Base-by-base conservation (phyloP, 2,888 invertebrate species). In the Laspeyria flexula region DNA sequence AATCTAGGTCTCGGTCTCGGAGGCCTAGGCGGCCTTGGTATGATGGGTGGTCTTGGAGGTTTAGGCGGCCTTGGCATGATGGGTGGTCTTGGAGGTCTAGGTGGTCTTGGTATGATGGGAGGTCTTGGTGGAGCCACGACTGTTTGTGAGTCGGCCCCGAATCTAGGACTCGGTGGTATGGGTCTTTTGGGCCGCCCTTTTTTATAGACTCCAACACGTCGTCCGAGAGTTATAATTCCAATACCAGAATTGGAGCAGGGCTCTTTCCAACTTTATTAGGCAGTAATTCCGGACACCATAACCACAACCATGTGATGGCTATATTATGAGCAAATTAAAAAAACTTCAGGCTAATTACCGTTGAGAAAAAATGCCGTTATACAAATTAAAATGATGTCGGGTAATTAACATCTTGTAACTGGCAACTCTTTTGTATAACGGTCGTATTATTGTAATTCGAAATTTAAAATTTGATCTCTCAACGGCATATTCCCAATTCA, bases 201-300 rank as follows among this genome's bases (percentile, higher is more conserved):
- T 81, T 77, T 82, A 71, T 83, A 73, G 75, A 60, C 40, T 62
- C 44, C 41, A 57, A 69, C 3, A 64, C 69, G 16, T 66, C 65
- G 25, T 71, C 65, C n/a, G 25, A 55, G 5, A 60, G 43, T 12
- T 38, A 10, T 33, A 54, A 18, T 3, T 55, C 31, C 6, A 53
- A 62, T 12, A 47, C 39, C 0, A 33, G 33, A 4, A 38, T 48
- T 15, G 55, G 59, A 51, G 56, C 48, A 3, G 54, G 54, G 1
- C 9, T 33, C 1, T 12, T 13, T 5, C 57, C 59, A 0, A 37
- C 1, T 6, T 10, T 33, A 0, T 16, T 33, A 0, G 21, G 30
- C 0, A 35, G 25, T 3, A 23, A 7, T 13, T 15, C 15, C 3
- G 25, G 34, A 0, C 41, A 39, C 0, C 12, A 21, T 3, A 43